Conservation (phyloP, 2,113 vertebrate genomes). For the Camarhynchus parvulus region DNA sequence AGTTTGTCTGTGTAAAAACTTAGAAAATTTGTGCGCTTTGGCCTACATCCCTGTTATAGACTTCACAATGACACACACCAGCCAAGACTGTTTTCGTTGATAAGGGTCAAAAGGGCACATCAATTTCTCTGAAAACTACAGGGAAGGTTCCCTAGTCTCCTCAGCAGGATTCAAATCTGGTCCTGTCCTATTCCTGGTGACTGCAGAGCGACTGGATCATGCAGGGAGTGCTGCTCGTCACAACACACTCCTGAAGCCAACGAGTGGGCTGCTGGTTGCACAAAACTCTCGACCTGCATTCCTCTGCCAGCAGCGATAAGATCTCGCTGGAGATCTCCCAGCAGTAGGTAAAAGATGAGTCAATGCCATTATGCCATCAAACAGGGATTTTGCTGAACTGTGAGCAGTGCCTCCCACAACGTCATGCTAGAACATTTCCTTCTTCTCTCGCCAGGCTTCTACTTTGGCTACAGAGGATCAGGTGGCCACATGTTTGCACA, state of each 20-base stretch:
- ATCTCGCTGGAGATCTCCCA: not conserved
- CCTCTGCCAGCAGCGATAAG: constrained; percentile 8
- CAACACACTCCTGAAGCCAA: not conserved
- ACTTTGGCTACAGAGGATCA: constrained; percentile 3
- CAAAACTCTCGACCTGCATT: constrained; percentile 31
- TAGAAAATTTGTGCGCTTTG: not conserved
- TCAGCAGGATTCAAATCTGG: not conserved
- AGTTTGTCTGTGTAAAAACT: not conserved
- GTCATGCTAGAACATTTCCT: constrained; percentile 47
- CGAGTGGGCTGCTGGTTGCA: constrained; percentile 32
- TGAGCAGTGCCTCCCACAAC: constrained; percentile 55
- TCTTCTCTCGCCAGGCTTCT: constrained; percentile 42
- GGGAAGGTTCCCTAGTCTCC: not conserved
- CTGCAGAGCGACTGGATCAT: not conserved
- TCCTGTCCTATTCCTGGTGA: not conserved
- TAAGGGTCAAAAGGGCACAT: not conserved
- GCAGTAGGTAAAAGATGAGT: constrained; percentile 51
- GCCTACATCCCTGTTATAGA: not conserved
- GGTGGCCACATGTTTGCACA: not conserved
- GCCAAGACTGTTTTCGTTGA: not conserved
- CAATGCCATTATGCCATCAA: constrained; percentile 48
- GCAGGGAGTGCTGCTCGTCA: not conserved
- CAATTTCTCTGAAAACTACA: not conserved
- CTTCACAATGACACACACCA: not conserved
- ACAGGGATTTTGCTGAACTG: constrained; percentile 56